A percentile compares a stretch with the other conserved stretches of the same genome.
Evolutionary conservation across 92 coral and sea anemone species (phyloP).

Genomic region (Palythoa heliodiscus): DNA sequence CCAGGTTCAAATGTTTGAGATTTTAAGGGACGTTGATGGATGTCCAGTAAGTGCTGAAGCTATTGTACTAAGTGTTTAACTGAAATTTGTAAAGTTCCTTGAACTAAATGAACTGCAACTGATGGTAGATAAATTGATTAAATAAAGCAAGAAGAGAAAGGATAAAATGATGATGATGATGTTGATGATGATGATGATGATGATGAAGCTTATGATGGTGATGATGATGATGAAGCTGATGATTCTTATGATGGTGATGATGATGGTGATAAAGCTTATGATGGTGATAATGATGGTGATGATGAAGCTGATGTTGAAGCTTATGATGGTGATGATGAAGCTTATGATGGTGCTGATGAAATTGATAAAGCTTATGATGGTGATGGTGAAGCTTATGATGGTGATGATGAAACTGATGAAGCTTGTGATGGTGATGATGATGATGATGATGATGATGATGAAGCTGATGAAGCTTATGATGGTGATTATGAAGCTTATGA

Average conservation of each 20-base stretch:
- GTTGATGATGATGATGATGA: neutral
- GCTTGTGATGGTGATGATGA: neutral
- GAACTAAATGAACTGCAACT: neutral
- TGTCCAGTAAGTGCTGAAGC: conserved; percentile 78
- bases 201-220: too few species aligned
- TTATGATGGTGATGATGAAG: neutral
- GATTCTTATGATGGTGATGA: too few species aligned
- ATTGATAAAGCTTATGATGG: too few species aligned
- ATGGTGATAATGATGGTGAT: neutral
- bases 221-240: neutral
- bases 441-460: neutral
- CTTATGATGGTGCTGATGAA: neutral
- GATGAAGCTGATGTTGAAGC: neutral
- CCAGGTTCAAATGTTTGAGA: conserved; percentile 99
- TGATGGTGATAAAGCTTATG: neutral
- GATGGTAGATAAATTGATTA: neutral
- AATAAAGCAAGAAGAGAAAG: neutral
- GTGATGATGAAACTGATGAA: too few species aligned
- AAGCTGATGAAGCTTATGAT: neutral
- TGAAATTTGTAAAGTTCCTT: neutral
- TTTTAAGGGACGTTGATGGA: conserved; percentile 95
- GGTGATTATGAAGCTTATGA: too few species aligned
- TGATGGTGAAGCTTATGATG: neutral
- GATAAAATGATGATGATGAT: neutral
- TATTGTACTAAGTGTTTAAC: neutral